Evolutionary conservation across 1,140 invertebrate species (phyloP), one percentile per base, ranked within the genome.

Genomic region (Scaptomyza pallida): DNA sequence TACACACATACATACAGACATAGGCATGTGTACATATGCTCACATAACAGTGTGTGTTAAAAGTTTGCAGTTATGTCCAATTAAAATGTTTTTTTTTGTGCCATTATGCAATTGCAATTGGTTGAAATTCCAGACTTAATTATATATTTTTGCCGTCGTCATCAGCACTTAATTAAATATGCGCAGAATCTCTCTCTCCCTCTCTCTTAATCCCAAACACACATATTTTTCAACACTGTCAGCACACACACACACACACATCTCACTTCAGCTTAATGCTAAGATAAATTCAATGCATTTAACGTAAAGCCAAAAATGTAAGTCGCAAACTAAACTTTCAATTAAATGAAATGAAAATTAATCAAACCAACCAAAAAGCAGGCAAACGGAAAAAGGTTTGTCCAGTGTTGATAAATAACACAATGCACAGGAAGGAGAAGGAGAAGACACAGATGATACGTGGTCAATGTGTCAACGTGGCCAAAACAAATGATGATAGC

Each of bases 401-500:
- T 3, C 50, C 33, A 35, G 33, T 3, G 23, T 37, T 45, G 51
- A 52, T 64, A 83, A 78, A 82, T 79, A 82, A 79, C 8, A 26
- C 4, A 26, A 26, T 26, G 1, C 23, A 69, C 77, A 75, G 64
- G 60, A 78, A 61, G 67, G 52, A 75, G 59, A 43, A 47, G 54
- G 48, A 40, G 41, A 26, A 47, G 55, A 51, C 13, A 41, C 17
- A 67, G 35, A 55, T 30, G 68, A 33, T 37, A 59, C 48, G 59
- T 63, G 72, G 75, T 78, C 77, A 65, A 71, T 51, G 71, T 79
- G 80, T 85, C 79, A 83, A 72, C 72, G 79, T 74, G 67, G 63
- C 80, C 80, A 85, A 83, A 83, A 83, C 80, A 85, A 83, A 83
- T 83, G 80, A 83, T 85, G 80, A 83, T 83, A 78, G 78, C 26